Base-by-base conservation (phyloP, 2,888 invertebrate species). In the Mesorhabditis belari region DNA sequence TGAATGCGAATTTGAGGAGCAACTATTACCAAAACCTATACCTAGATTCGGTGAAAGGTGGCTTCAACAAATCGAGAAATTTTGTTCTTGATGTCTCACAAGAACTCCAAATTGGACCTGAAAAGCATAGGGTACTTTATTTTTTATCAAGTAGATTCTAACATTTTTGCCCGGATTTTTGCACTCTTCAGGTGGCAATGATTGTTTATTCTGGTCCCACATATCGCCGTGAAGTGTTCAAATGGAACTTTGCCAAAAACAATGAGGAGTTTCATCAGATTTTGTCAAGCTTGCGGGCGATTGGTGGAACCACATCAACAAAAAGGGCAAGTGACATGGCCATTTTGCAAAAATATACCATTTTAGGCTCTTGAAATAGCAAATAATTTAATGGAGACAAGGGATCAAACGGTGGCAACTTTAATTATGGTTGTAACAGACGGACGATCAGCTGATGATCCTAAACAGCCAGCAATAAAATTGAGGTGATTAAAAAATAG, bases 71-170 rank as follows among this genome's bases (percentile, higher is more conserved):
- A 49, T 70, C 70, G 64, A 67, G 78, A 35, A 72, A 76, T 54
- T 79, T 79, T 52, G 79, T 79, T 19, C 66, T 77, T 5, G 74
- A 77, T 61, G 76, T 78, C 27, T 75, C 78, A 4, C 71, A 79
- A 57, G 79, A 79, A 53, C 67, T 79, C 17, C 75, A 77, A 62
- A 77, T 79, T 54, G 74, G 75, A 23, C 79, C 77, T 12, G 62
- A 71, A 49, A 72, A 74, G 49, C 79, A 79, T 57, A 59, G 74
- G 59, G 76, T 77, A 3, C 27, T 27, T 9, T 29, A 3, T 55
- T 55, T 57, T 28, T 56, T 57, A 23, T 9, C 23, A 4, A 55
- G 19, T 12, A 35, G 23, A 19, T 56, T 65, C 12, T 6, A 35
- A 12, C 35, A 35, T 35, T 35, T 6, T 12, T 6, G 17, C 6